Evolutionary conservation across 1,140 invertebrate species (phyloP).

Genomic region (Zaprionus lachaisei): DNA sequence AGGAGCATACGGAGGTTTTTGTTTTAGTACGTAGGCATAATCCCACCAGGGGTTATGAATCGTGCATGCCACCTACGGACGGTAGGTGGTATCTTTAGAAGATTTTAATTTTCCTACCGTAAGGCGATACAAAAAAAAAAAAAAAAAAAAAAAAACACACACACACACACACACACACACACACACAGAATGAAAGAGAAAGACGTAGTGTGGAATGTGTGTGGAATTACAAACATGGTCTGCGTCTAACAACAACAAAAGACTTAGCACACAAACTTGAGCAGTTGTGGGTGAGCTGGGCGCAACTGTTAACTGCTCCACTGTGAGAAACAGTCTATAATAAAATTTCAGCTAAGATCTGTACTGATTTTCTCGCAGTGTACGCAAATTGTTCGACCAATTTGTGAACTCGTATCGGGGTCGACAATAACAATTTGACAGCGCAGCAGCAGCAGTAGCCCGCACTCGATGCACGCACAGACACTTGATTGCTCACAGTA

Average conservation of each 20-base stretch:
- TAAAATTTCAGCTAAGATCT: no score
- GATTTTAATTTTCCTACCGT: no score
- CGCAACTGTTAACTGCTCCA: background rate
- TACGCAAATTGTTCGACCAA: constrained; percentile 48
- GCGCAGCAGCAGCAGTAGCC: constrained; percentile 19
- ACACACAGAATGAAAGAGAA: background rate
- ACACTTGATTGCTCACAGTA: constrained; percentile 42
- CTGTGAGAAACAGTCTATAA: background rate
- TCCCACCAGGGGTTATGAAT: no score
- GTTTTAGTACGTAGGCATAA: no score
- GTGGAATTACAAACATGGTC: constrained; percentile 65
- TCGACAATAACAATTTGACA: constrained; percentile 49
- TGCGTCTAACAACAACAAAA: constrained; percentile 44
- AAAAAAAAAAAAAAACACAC: no score
- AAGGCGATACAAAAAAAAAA: no score
- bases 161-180: background rate
- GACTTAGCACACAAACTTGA: constrained; percentile 51
- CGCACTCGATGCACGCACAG: constrained; percentile 40
- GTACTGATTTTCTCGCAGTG: constrained; percentile 17
- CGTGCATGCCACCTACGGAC: no score
- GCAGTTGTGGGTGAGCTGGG: background rate
- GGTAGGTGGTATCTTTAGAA: no score
- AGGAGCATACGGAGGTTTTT: no score
- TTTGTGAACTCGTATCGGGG: constrained; percentile 45
- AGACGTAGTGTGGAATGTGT: background rate